phyloP scores from a whole-genome alignment of 2,797 vertebrate species.

The Ceryle rudis region DNA sequence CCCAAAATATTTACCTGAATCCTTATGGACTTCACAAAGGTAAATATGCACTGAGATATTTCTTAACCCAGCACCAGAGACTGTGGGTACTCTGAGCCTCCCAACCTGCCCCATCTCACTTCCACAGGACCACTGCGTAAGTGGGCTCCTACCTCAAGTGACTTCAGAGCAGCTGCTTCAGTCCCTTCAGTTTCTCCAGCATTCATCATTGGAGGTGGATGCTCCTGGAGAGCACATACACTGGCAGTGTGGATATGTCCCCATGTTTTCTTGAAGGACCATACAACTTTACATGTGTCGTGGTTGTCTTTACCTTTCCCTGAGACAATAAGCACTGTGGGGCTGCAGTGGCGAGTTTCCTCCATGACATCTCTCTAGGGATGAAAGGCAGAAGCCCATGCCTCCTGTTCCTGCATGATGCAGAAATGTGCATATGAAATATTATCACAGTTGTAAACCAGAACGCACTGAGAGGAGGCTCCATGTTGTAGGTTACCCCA shows the following conservation, averaged over 20 bases:
- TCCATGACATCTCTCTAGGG: not conserved
- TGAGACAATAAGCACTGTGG: not conserved
- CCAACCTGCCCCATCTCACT: not conserved
- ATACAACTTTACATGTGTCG: accelerated
- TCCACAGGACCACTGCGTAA: accelerated
- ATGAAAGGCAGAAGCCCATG: not conserved
- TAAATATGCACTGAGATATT: not conserved
- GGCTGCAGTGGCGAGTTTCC: not conserved
- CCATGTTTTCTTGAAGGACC: not conserved
- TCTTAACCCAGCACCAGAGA: not conserved
- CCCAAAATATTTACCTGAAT: not conserved
- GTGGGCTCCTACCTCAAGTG: not conserved
- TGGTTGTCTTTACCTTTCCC: not conserved
- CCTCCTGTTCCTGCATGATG: not conserved
- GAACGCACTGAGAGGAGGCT: accelerated
- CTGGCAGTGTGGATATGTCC: not conserved
- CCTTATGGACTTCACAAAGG: not conserved
- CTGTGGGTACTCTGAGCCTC: not conserved
- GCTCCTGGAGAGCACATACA: accelerated
- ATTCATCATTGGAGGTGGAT: accelerated
- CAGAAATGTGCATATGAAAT: not conserved
- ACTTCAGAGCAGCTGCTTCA: not conserved
- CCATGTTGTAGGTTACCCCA: not conserved
- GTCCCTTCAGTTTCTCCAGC: not conserved
- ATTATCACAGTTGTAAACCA: accelerated